A percentile compares a stretch with the other conserved stretches of the same genome.
These are phyloP conservation scores for Oenanthe oenanthe DNA, from an alignment of 2,113 vertebrate genomes.

Conservation along the genomic window DNA sequence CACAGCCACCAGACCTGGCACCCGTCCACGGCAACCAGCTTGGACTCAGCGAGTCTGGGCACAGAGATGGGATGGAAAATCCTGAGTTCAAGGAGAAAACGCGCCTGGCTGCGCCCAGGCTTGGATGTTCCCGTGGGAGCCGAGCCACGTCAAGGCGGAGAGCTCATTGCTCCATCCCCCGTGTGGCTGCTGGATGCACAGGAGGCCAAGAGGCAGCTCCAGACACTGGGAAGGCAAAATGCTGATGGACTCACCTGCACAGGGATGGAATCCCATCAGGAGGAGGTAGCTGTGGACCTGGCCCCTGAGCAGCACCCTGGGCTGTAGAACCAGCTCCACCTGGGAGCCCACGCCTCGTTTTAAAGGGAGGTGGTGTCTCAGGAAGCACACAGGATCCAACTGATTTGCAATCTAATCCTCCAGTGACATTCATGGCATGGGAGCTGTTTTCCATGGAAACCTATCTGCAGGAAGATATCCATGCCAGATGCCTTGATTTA, in stretches of 20 bases:
- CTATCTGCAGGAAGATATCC: background rate
- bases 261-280: background rate
- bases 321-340: background rate
- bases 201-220: background rate
- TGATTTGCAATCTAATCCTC: background rate
- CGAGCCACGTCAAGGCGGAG: fast-evolving
- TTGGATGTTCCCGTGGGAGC: background rate
- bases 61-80: background rate
- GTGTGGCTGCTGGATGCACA: background rate
- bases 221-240: background rate
- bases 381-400: background rate
- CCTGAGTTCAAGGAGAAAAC: background rate
- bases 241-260: background rate
- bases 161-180: background rate
- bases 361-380: background rate
- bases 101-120: background rate
- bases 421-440: background rate
- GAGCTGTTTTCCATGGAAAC: conserved; percentile 17
- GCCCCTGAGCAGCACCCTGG: background rate
- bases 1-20: background rate
- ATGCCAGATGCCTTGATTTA: conserved; percentile 38
- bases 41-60: background rate
- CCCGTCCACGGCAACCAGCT: background rate
- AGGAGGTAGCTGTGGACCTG: background rate
- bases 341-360: background rate